Evolutionary conservation across 2,797 vertebrate species (phyloP), one percentile per base, ranked within the genome.

Genomic region (Rhynchotus rufescens): DNA sequence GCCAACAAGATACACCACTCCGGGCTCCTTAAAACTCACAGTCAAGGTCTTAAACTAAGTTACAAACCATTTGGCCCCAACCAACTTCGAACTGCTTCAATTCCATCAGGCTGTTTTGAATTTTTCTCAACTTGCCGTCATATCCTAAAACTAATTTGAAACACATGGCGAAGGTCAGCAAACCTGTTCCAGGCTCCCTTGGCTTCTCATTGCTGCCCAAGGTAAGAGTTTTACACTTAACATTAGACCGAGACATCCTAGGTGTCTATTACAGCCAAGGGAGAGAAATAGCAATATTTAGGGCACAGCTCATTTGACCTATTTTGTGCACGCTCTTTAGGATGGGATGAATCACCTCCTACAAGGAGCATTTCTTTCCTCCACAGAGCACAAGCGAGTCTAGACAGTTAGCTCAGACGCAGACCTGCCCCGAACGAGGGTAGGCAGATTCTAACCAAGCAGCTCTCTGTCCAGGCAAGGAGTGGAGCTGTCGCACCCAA

Each of bases 121-220:
- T 96, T 91, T 95, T 91, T 94, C 91, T 82, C 60, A 45, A 80
- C 84, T 89, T 60, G 72, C n/a, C 90, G 86, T 86, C 80, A 76
- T 49, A 75, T 92, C 87, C 92, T 90, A 89, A 82, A 94, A 30
- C 84, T 97, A 96, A 97, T 95, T 87, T 67, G 80, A 95, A 97
- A 88, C 96, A 97, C 36, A 89, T 91, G 93, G 91, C 17, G 71
- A 94, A 94, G 81, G 69, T 85, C 91, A 92, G 30, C 64, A 76
- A 67, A 67, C 68, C 59, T 75, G 67, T 91, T 59, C 82, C 87
- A 65, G 60, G 54, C 84, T 92, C 66, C 74, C 52, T 61, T 38
- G 42, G 26, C 92, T 59, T 19, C 52, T 36, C 49, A 26, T 61
- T 71, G 30, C 40, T 85, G 73, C 49, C 67, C 81, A 86, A 85